Conservation (phyloP, 2,888 invertebrate genomes). For the Endotricha flammealis region DNA sequence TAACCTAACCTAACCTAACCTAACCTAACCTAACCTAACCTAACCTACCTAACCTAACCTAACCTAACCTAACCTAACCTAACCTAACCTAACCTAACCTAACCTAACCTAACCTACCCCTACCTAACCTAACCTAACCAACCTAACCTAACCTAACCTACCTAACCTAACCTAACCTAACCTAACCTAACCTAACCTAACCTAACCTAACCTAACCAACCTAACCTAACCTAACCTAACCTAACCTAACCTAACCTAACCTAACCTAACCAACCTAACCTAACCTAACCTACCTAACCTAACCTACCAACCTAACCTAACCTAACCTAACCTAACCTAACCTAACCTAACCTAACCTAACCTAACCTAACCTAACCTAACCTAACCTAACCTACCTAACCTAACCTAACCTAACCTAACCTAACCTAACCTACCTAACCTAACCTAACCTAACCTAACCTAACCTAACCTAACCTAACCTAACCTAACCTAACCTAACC, state of each 20-base stretch:
- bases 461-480: constrained; percentile 15
- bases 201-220: constrained; percentile 6
- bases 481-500: constrained; percentile 18
- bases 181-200: constrained; percentile 6
- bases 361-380: constrained; percentile 16
- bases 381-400: too few species aligned
- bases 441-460: constrained; percentile 16
- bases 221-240: constrained; percentile 6
- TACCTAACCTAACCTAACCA: constrained; percentile 6
- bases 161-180: constrained; percentile 6
- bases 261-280: too few species aligned
- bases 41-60: constrained; percentile 13
- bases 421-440: too few species aligned
- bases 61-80: constrained; percentile 12
- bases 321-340: constrained; percentile 9
- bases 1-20: constrained; percentile 22
- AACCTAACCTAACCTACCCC: constrained; percentile 11
- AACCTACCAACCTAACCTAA: too few species aligned
- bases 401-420: too few species aligned
- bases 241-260: constrained; percentile 6
- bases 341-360: constrained; percentile 14
- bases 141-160: too few species aligned
- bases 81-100: constrained; percentile 9
- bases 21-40: constrained; percentile 27
- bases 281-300: too few species aligned